phyloP scores from a whole-genome alignment of 30 jellyfish, hydroid and myxozoan species.

The Catostylus mosaicus region DNA sequence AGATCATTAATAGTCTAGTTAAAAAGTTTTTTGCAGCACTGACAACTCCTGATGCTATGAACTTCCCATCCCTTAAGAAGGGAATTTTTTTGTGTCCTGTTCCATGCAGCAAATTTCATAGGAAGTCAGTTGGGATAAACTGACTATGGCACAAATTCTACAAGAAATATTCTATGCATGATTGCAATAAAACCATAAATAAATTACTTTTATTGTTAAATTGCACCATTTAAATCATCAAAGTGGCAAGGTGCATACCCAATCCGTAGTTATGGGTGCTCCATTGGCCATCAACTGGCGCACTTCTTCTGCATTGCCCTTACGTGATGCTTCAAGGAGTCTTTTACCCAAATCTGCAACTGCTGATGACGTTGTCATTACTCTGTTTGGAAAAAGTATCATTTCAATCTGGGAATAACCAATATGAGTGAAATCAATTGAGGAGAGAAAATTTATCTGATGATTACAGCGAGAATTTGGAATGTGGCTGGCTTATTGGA shows the following conservation, averaged over 20 bases:
- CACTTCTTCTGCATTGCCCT: conserved; percentile 87
- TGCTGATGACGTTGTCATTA: conserved; percentile 49
- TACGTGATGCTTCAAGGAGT: conserved; percentile 90
- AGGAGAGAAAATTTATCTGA: too few species aligned
- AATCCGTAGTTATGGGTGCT: conserved; percentile 95
- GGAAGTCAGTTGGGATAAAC: background rate
- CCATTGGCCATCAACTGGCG: conserved; percentile 88
- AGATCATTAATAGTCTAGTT: too few species aligned
- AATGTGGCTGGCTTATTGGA: too few species aligned
- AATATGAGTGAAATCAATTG: background rate
- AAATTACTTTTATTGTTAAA: too few species aligned
- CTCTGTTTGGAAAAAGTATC: background rate
- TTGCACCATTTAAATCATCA: too few species aligned
- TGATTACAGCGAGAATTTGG: too few species aligned
- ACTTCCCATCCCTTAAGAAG: background rate
- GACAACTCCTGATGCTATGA: background rate
- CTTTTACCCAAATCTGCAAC: conserved; percentile 90
- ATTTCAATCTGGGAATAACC: background rate
- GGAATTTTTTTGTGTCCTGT: background rate
- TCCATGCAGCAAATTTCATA: background rate
- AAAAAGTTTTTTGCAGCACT: too few species aligned
- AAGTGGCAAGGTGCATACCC: conserved; percentile 66
- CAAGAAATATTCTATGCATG: too few species aligned
- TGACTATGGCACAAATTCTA: conserved; percentile 9
- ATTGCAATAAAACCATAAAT: too few species aligned